These are phyloP conservation scores for Pampus argenteus DNA, from an alignment of 2,797 vertebrate species.

Conservation along the genomic window DNA sequence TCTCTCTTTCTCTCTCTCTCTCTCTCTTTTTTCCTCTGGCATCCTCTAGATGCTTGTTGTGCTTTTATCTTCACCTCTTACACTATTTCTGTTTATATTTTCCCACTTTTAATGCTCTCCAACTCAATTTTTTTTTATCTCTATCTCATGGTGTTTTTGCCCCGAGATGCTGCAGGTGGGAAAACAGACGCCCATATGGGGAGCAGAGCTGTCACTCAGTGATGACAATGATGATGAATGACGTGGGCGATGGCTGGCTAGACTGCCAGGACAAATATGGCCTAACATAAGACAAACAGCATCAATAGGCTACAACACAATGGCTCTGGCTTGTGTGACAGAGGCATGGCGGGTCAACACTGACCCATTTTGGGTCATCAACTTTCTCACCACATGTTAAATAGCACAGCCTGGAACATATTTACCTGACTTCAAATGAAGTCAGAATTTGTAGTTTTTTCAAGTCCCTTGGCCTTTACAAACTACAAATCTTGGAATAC, in stretches of 20 bases:
- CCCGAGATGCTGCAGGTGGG: slow-evolving; percentile 47
- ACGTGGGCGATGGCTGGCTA: slow-evolving; percentile 32
- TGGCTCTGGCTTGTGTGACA: slow-evolving; percentile 7
- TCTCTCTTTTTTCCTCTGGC: too few species aligned
- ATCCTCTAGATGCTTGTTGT: too few species aligned
- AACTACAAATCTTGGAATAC: too few species aligned
- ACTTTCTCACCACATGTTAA: slow-evolving; percentile 13
- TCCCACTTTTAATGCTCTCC: not conserved
- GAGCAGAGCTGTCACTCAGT: slow-evolving; percentile 52
- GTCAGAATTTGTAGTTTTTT: not conserved
- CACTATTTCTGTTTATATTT: slow-evolving; percentile 22
- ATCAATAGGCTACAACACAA: slow-evolving; percentile 3
- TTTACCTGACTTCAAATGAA: slow-evolving; percentile 10
- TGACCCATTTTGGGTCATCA: slow-evolving; percentile 26
- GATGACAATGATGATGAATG: slow-evolving; percentile 65
- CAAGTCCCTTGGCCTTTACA: not conserved
- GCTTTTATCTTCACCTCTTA: too few species aligned
- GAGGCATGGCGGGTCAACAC: slow-evolving; percentile 23
- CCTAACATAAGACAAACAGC: slow-evolving; percentile 27
- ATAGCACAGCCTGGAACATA: not conserved
- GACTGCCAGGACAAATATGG: slow-evolving; percentile 50
- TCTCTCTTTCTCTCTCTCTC: too few species aligned
- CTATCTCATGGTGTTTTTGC: slow-evolving; percentile 23
- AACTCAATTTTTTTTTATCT: not conserved
- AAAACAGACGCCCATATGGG: slow-evolving; percentile 27